Evolutionary conservation across 2,113 vertebrate genomes (phyloP), one percentile per base, ranked within the genome.

Genomic region (Noturus placidus): DNA sequence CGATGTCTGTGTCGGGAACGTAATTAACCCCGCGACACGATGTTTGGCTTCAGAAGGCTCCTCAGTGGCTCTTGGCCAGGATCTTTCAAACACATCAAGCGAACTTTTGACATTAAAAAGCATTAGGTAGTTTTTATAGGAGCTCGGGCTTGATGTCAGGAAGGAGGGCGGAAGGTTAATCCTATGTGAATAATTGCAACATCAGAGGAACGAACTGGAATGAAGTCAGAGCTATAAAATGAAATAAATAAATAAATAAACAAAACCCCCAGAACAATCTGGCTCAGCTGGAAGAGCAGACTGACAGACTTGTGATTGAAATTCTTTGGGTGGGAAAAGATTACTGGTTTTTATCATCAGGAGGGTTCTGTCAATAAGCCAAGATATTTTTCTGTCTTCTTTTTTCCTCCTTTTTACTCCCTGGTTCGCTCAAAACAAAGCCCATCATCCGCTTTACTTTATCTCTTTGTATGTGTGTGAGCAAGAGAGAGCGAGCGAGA

Each of bases 1-100:
- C 74, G 65, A 91, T 91, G 89, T 89, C 91, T 72, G 89, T 92
- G 87, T 87, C 91, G 87, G 86, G 86, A 91, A 90, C 89, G 90
- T 83, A 89, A 90, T 90, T 92, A 91, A 91, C 90, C 91, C 52
- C 30, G 33, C 67, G 91, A 91, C 57, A 83, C 86, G 67, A 46
- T 59, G 78, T 86, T 87, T 67, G 59, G 87, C 87, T 52, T 70
- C 63, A 42, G 30, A 69, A 87, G 35, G 81, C n/a, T 63, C 79
- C 85, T 78, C 74, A 15, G 42, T 82, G 15, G 38, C 46, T 79
- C 52, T 79, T 46, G 30, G 27, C 54, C 25, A 46, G 27, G 76
- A 46, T 35, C 70, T 65, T 83, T 83, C 42, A 78, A 82, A 80
- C 69, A 52, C 88, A 76, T 67, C 81, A 42, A 59, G 50, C 42